phyloP scores from a whole-genome alignment of 1,140 invertebrate species.

The Acromyrmex echinatior region DNA sequence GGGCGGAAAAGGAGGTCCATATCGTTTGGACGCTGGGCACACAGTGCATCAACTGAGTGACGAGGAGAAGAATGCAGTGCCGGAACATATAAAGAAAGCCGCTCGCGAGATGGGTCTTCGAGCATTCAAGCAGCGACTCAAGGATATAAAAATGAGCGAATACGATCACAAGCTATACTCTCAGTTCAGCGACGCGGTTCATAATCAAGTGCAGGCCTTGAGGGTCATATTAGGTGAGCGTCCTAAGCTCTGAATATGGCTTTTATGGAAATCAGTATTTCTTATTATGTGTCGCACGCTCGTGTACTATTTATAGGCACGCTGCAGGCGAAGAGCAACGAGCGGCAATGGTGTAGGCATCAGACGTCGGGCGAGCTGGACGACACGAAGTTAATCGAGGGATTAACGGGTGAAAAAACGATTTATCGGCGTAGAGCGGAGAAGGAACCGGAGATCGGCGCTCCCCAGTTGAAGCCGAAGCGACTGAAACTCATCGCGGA shows the following conservation, averaged over 20 bases:
- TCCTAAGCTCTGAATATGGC: background rate
- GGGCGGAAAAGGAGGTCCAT: constrained; percentile 97
- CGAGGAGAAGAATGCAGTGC: constrained; percentile 95
- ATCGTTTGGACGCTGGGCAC: constrained; percentile 96
- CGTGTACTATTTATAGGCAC: constrained; percentile 84
- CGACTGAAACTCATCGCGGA: constrained; percentile 95
- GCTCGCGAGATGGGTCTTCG: constrained; percentile 97
- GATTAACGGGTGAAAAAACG: constrained; percentile 95
- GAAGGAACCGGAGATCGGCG: constrained; percentile 94
- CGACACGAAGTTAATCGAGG: constrained; percentile 98
- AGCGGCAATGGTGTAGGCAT: constrained; percentile 96
- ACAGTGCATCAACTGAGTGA: constrained; percentile 95
- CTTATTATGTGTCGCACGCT: background rate
- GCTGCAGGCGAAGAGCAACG: constrained; percentile 96
- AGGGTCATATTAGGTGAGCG: constrained; percentile 89
- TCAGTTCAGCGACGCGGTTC: constrained; percentile 92
- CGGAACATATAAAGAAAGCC: constrained; percentile 95
- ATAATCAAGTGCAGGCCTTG: constrained; percentile 91
- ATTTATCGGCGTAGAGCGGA: constrained; percentile 95
- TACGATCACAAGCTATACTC: constrained; percentile 96
- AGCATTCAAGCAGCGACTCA: constrained; percentile 95
- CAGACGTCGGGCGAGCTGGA: constrained; percentile 98
- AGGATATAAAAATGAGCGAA: constrained; percentile 98
- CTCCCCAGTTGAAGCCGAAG: constrained; percentile 95
- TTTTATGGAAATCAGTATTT: background rate